A percentile compares a stretch with the other conserved stretches of the same genome.
Evolutionary conservation across 2,888 invertebrate genomes (phyloP).

Genomic region (Dyspetes luteomarginatus): DNA sequence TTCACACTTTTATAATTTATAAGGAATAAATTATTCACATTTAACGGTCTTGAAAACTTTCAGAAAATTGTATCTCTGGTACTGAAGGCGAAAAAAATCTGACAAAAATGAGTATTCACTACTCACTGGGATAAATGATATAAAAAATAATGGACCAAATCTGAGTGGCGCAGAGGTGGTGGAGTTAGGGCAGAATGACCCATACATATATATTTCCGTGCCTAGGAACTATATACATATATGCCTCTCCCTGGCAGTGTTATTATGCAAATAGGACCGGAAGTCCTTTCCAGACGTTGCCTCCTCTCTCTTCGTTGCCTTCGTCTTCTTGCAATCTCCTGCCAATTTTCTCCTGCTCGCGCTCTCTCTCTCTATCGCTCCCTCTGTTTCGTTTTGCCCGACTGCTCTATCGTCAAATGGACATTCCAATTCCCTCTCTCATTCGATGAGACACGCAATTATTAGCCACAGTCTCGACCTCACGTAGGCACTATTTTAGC

Average conservation of each 20-base stretch:
- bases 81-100: too few species aligned
- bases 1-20: too few species aligned
- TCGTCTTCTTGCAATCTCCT: slow-evolving; percentile 54
- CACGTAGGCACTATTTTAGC: slow-evolving; percentile 31
- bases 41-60: too few species aligned
- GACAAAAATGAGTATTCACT: too few species aligned
- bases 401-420: neutral
- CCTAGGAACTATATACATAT: neutral
- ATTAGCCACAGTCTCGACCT: slow-evolving; percentile 43
- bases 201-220: neutral
- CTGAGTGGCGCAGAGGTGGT: too few species aligned
- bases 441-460: slow-evolving; percentile 40
- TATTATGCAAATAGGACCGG: slow-evolving; percentile 75
- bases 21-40: too few species aligned
- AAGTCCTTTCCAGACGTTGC: slow-evolving; percentile 69
- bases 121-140: too few species aligned
- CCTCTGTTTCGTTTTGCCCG: neutral
- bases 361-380: slow-evolving; percentile 2
- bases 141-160: too few species aligned
- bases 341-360: slow-evolving; percentile 53
- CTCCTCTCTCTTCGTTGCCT: slow-evolving; percentile 28
- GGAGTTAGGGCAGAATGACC: too few species aligned
- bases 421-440: neutral
- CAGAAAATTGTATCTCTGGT: too few species aligned
- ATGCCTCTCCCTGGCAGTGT: slow-evolving; percentile 41